Conservation (phyloP, 2,888 invertebrate genomes). For the Spodoptera littoralis region DNA sequence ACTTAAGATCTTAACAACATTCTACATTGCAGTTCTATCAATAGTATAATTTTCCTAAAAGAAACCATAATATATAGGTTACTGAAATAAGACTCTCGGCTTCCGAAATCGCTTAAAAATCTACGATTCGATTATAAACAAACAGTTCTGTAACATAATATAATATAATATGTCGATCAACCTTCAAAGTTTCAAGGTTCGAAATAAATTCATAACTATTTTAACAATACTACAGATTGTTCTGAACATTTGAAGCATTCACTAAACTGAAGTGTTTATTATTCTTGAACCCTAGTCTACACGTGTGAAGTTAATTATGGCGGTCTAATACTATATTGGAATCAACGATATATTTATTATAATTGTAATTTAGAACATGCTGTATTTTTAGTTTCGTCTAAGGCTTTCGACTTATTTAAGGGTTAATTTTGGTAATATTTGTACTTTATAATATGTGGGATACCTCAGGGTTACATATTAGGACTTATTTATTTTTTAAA, state of each 20-base stretch:
- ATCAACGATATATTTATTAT: neutral
- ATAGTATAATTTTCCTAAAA: too few relatives aligned
- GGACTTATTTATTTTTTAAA: too few relatives aligned
- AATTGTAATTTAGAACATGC: neutral
- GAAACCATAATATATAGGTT: too few relatives aligned
- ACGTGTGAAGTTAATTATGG: constrained; percentile 17
- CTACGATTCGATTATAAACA: too few relatives aligned
- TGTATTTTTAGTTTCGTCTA: constrained; percentile 1
- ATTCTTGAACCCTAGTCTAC: constrained; percentile 4
- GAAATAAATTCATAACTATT: neutral
- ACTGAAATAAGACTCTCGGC: too few relatives aligned
- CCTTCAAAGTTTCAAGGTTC: constrained; percentile 10
- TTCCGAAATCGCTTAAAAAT: too few relatives aligned
- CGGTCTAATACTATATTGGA: constrained; percentile 6
- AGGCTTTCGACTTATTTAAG: constrained; percentile 3
- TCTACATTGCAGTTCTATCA: too few relatives aligned
- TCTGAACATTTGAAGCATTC: neutral
- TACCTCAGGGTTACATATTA: too few relatives aligned
- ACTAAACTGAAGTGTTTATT: constrained; percentile 29
- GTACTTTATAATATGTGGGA: too few relatives aligned
- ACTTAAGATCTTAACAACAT: too few relatives aligned
- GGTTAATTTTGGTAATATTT: neutral
- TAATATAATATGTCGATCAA: too few relatives aligned
- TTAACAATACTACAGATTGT: constrained; percentile 1
- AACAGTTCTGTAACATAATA: too few relatives aligned